Evolutionary conservation across 2,888 invertebrate species (phyloP), one percentile per base, ranked within the genome.

Genomic region (Fragum whitleyi): DNA sequence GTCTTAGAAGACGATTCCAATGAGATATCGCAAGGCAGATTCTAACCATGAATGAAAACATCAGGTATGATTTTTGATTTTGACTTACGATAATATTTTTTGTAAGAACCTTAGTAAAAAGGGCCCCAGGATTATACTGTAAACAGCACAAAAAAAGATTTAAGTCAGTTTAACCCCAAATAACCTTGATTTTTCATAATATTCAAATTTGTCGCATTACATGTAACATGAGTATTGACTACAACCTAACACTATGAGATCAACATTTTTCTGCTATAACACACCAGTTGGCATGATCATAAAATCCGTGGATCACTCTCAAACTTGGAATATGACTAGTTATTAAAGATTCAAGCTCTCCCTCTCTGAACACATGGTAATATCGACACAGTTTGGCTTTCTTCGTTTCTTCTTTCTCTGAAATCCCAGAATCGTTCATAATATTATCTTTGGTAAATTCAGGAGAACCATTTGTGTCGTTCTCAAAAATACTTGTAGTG

Each of bases 251-350:
- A n/a, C 2, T 14, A 65, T 42, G 42, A 65, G 39, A 65, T 65
- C 72, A 79, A 5, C 79, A 16, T 95, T 97, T 97, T 92, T 95
- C 95, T 91, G 97, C 95, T 87, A 97, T 95, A 42, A 97, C 95
- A 95, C 98, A 98, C 97, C 98, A 98, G 94, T 99, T 99, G 0
- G 99, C 99, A 94, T 98, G 97, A 94, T 99, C 99, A 91, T 98
- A 98, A 94, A 97, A 99, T 88, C 95, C 96, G 47, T 95, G 95
- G 53, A 96, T 93, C 21, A 98, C 94, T 67, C 92, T 90, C 32
- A 96, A 84, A 71, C 86, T 86, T 23, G 83, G 81, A n/a, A 93
- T 71, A 72, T 86, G 73, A 14, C 74, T 68, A 59, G 88, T 96
- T 67, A 91, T 87, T 51, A 98, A 94, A 1, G 80, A 94, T 87